These are phyloP conservation scores for Allophyes oxyacanthae DNA, from an alignment of 2,888 invertebrate genomes.

Conservation along the genomic window DNA sequence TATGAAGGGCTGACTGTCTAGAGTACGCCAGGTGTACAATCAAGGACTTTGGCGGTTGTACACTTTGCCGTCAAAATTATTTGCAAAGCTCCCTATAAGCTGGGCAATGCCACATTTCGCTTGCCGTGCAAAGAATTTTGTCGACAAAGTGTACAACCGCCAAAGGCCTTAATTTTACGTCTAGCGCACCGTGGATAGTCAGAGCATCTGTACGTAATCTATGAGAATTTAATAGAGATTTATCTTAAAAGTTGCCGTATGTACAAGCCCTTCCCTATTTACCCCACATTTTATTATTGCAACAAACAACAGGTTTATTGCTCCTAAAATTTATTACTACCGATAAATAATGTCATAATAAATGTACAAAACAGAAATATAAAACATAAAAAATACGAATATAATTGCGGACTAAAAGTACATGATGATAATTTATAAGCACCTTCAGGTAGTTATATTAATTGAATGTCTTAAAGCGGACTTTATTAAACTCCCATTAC, in stretches of 20 bases:
- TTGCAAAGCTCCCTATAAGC: no score
- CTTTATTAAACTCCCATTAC: slow-evolving; percentile 49
- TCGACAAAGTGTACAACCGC: no score
- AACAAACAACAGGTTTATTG: slow-evolving; percentile 19
- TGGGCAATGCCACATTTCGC: no score
- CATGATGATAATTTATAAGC: slow-evolving; percentile 51
- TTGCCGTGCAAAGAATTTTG: no score
- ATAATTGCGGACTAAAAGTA: slow-evolving; percentile 42
- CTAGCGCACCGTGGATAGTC: no score
- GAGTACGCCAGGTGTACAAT: no score
- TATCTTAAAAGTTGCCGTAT: background rate
- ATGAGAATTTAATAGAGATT: no score
- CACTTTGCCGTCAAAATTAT: no score
- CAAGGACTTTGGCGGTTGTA: no score
- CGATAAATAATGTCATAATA: slow-evolving; percentile 52
- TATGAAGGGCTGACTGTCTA: no score
- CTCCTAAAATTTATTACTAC: slow-evolving; percentile 33
- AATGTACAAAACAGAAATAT: slow-evolving; percentile 28
- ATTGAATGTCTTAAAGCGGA: slow-evolving; percentile 56
- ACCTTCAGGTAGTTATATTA: slow-evolving; percentile 52
- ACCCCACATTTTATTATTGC: slow-evolving; percentile 15
- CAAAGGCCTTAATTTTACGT: no score
- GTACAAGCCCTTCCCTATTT: slow-evolving; percentile 1
- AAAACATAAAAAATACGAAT: slow-evolving; percentile 29
- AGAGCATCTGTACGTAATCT: no score